Evolutionary conservation across 2,113 vertebrate genomes (phyloP).

Genomic region (Tyto alba): DNA sequence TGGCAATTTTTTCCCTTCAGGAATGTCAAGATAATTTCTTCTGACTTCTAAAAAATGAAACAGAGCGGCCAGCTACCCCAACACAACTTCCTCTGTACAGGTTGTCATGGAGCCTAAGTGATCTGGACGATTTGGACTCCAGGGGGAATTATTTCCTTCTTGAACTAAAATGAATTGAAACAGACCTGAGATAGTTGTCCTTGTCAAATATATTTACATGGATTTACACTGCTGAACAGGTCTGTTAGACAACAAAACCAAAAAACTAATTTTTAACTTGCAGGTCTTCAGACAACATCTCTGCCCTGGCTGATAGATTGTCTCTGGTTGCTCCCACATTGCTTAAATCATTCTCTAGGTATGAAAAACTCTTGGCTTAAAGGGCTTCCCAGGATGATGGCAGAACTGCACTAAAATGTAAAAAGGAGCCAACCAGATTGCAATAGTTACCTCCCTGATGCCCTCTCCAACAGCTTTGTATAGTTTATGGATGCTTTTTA

Average conservation of each 20-base stretch:
- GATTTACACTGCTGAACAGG: constrained; percentile 1
- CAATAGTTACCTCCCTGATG: background rate
- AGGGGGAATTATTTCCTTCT: background rate
- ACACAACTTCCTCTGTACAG: background rate
- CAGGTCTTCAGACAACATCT: background rate
- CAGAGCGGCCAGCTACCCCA: constrained; percentile 36
- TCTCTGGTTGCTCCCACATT: background rate
- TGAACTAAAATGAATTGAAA: constrained; percentile 27
- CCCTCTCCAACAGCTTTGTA: background rate
- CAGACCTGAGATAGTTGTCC: constrained; percentile 8
- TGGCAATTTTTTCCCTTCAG: constrained; percentile 30
- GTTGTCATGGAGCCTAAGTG: constrained; percentile 30
- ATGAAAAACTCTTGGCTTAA: background rate
- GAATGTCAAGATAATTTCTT: constrained; percentile 57
- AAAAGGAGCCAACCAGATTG: background rate
- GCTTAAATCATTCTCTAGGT: background rate
- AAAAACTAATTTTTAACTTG: background rate
- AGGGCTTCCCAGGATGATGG: background rate
- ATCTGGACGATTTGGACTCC: background rate
- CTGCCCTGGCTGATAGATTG: background rate
- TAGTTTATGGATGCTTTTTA: background rate
- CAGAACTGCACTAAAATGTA: background rate
- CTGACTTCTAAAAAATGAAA: constrained; percentile 57
- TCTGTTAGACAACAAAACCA: constrained; percentile 6
- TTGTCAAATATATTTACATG: constrained; percentile 32